Base-by-base conservation (phyloP, 2,888 invertebrate species). In the Galeopsomyia nigrocyanea region DNA sequence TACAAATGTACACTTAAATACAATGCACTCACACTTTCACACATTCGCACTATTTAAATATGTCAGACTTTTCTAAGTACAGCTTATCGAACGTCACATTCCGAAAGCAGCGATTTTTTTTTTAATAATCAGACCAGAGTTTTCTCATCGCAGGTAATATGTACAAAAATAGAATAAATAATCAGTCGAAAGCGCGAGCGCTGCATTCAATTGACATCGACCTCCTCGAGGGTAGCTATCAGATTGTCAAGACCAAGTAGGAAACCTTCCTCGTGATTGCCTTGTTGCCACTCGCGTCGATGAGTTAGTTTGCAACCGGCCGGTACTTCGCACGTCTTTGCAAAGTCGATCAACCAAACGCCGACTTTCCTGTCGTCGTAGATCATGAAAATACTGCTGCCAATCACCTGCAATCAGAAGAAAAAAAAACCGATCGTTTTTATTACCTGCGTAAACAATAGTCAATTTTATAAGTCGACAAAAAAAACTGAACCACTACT, bases 251-350 rank as follows among this genome's bases (percentile, higher is more conserved):
- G 89, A 69, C 99, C 99, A 79, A 90, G 92, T 26, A 99, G 90
- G 81, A 97, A 94, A 9, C 99, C 99, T 86, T 99, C 98, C 87
- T 99, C 98, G 83, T 95, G 95, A 86, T 98, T 99, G n/a, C 98
- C 98, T 78, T 95, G 92, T 74, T 90, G 85, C 99, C 98, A 99
- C 16, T 91, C 88, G 9, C 89, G 88, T 70, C 96, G 90, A 85
- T 99, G 99, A 78, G 92, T 91, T 17, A 98, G 90, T 63, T 87
- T 88, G 26, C 89, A 80, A 13, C 92, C 92, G 22, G 91, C 89
- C 0, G 94, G 93, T 60, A 97, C 88, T 66, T 90, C 89, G 67
- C 93, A 90, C 0, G 97, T 96, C 85, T 99, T 99, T 61, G 97
- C 98, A 84, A 99, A 99, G 86, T 99, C 99, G 76, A 99, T 99